These are phyloP conservation scores for Pempheris klunzingeri DNA, from an alignment of 2,797 vertebrate genomes.

Conservation along the genomic window DNA sequence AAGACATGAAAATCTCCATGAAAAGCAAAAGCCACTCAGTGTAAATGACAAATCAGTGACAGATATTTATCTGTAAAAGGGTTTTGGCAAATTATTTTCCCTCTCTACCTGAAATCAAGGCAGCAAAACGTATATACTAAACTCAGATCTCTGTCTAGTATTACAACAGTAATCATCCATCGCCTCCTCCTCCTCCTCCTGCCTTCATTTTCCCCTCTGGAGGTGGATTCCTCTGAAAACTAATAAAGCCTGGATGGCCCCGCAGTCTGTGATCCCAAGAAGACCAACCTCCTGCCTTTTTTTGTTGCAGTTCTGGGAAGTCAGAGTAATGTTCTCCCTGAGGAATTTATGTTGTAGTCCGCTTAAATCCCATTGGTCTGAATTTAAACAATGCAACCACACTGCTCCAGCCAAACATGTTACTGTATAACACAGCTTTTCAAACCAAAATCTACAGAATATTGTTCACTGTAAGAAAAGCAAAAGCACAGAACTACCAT, in stretches of 20 bases:
- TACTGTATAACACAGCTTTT: too few relatives aligned
- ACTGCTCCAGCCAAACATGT: neutral
- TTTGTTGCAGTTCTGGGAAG: constrained; percentile 49
- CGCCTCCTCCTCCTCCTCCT: constrained; percentile 21
- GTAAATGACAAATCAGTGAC: neutral
- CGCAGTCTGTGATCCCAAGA: constrained; percentile 45
- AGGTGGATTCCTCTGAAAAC: constrained; percentile 66
- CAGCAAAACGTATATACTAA: neutral
- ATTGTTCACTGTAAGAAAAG: neutral
- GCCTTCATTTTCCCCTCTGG: constrained; percentile 65
- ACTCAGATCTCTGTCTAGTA: neutral
- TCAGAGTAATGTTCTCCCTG: constrained; percentile 22
- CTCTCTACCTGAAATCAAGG: neutral
- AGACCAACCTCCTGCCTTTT: constrained; percentile 37
- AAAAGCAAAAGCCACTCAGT: neutral
- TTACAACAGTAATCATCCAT: constrained; percentile 12
- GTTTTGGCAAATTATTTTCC: neutral
- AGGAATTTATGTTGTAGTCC: constrained; percentile 42
- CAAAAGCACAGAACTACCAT: neutral
- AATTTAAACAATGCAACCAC: constrained; percentile 7
- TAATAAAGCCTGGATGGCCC: constrained; percentile 68
- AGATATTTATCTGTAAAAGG: neutral
- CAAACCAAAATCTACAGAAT: neutral
- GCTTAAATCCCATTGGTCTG: constrained; percentile 8
- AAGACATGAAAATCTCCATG: too few relatives aligned